phyloP scores from a whole-genome alignment of 2,797 vertebrate species.

The Macropus fuliginosus region DNA sequence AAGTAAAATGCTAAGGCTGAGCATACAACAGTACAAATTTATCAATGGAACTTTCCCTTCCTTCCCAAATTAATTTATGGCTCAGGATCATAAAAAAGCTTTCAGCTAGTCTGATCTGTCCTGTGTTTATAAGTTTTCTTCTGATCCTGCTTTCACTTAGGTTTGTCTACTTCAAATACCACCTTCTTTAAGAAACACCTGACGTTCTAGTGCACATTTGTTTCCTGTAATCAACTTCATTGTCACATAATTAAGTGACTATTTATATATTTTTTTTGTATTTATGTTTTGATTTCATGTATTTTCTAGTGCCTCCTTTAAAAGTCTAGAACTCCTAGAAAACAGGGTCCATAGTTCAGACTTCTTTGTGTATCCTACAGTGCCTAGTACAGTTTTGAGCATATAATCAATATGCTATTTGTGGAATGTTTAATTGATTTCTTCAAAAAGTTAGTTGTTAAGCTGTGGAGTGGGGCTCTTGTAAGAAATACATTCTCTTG shows the following conservation, averaged over 20 bases:
- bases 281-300: neutral
- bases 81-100: neutral
- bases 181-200: neutral
- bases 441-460: neutral
- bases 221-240: neutral
- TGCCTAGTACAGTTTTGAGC: neutral
- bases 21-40: neutral
- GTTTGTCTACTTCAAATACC: neutral
- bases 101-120: slow-evolving; percentile 6
- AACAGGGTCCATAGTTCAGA: neutral
- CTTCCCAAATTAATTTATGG: neutral
- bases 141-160: neutral
- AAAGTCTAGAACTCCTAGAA: neutral
- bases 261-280: neutral
- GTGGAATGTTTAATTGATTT: neutral
- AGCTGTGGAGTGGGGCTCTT: neutral
- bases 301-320: neutral
- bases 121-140: neutral
- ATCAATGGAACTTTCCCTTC: neutral
- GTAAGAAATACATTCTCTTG: neutral
- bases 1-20: neutral
- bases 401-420: neutral
- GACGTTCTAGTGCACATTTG: neutral
- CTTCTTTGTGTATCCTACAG: neutral
- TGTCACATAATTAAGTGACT: neutral